A percentile compares a stretch with the other conserved stretches of the same genome.
phyloP scores from a whole-genome alignment of 2,113 vertebrate species.

The Columba janthina region DNA sequence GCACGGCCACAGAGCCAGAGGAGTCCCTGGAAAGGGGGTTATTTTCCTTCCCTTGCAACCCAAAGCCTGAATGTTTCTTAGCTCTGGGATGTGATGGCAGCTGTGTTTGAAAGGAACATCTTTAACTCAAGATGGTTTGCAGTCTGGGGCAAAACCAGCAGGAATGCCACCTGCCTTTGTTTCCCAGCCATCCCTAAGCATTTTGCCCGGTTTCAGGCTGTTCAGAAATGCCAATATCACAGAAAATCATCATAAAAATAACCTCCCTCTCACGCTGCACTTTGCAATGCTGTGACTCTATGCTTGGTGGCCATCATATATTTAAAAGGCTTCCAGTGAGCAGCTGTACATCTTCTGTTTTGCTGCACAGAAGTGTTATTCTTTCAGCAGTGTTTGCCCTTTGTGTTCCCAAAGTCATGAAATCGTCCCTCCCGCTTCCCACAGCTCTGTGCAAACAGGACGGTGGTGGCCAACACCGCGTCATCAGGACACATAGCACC shows the following conservation, averaged over 20 bases:
- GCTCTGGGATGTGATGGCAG: neutral
- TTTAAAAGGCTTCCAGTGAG: neutral
- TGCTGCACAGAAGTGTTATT: constrained; percentile 7
- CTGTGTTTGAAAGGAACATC: neutral
- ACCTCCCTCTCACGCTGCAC: neutral
- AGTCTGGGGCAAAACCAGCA: neutral
- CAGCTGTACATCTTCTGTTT: constrained; percentile 11
- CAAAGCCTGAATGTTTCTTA: neutral
- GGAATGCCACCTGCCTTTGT: accelerated
- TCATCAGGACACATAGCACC: neutral
- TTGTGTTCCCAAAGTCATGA: neutral
- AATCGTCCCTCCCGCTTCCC: constrained; percentile 14
- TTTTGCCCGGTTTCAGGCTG: neutral
- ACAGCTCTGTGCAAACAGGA: neutral
- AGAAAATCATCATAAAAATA: neutral
- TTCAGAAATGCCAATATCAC: neutral
- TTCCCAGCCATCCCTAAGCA: neutral
- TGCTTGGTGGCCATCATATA: neutral
- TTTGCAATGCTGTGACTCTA: neutral
- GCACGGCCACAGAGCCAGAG: neutral
- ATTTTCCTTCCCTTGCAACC: neutral
- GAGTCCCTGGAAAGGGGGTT: neutral
- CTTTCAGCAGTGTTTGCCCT: neutral
- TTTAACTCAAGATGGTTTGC: neutral
- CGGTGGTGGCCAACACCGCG: accelerated